Percentiles rank a stretch among this genome's conserved stretches.
Evolutionary conservation across 2,113 vertebrate species (phyloP).

Genomic region (Poeciliopsis occidentalis): DNA sequence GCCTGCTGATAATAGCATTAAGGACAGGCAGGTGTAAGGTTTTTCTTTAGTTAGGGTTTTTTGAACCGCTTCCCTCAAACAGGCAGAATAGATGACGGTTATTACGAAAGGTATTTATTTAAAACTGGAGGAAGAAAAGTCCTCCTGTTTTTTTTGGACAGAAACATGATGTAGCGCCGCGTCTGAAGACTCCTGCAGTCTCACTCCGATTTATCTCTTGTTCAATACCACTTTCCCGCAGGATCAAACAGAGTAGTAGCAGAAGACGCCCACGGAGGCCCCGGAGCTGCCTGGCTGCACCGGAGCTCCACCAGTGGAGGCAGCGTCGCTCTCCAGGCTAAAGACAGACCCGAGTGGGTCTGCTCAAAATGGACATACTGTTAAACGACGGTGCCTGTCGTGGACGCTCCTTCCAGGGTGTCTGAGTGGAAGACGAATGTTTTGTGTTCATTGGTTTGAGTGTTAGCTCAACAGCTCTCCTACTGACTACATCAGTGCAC

Average conservation of each 20-base stretch:
- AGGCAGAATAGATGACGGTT: conserved; percentile 44
- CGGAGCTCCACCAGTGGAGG: conserved; percentile 25
- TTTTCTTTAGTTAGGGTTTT: conserved; percentile 8
- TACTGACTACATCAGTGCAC: conserved; percentile 38
- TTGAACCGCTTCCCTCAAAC: conserved; percentile 20
- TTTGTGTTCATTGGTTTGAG: conserved; percentile 33
- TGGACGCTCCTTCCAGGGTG: conserved; percentile 25
- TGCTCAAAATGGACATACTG: conserved; percentile 4
- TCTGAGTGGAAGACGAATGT: conserved; percentile 10
- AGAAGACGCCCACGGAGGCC: conserved; percentile 30
- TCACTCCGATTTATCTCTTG: conserved; percentile 40
- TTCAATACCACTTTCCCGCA: conserved; percentile 21
- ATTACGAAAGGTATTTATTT: conserved; percentile 39
- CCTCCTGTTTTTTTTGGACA: conserved; percentile 11
- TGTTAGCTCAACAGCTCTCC: conserved; percentile 4
- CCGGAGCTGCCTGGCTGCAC: conserved; percentile 44
- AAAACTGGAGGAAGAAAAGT: conserved; percentile 12
- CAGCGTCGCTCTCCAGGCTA: conserved; percentile 26
- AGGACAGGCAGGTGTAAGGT: conserved; percentile 10
- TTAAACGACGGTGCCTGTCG: conserved; percentile 7
- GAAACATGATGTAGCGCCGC: background rate
- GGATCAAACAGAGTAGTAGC: conserved; percentile 26
- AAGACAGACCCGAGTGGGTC: conserved; percentile 1
- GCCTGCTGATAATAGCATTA: conserved; percentile 20
- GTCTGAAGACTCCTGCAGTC: conserved; percentile 23